phyloP scores from a whole-genome alignment of 2,797 vertebrate genomes.

The Pangasius macronema region DNA sequence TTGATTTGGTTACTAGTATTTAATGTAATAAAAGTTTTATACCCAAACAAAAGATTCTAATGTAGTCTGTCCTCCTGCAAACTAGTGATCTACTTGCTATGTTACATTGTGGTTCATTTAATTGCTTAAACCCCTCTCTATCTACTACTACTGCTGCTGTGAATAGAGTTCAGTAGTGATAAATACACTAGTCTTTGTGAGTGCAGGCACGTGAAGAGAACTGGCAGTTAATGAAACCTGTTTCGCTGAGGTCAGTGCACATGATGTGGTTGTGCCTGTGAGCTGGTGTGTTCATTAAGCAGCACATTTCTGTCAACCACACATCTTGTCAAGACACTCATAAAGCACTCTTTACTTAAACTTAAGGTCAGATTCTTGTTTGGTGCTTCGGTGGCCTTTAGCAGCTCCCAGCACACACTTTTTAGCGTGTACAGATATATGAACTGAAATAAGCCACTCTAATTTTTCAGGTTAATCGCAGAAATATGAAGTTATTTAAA shows the following conservation, averaged over 20 bases:
- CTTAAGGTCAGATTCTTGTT: neutral
- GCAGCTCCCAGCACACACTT: neutral
- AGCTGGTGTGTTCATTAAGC: neutral
- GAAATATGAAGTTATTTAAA: neutral
- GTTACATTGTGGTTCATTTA: neutral
- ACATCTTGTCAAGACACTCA: neutral
- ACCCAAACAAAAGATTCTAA: neutral
- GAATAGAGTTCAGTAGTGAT: neutral
- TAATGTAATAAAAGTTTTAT: neutral
- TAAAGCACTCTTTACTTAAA: neutral
- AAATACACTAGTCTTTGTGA: neutral
- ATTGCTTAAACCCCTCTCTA: neutral
- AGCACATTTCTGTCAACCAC: neutral
- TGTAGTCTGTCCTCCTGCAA: neutral
- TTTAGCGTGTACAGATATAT: neutral
- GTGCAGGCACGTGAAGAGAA: neutral
- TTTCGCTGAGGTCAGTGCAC: slow-evolving; percentile 2
- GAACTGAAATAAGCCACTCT: neutral
- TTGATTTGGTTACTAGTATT: neutral
- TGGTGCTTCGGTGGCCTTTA: neutral
- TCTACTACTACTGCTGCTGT: neutral
- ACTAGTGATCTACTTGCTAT: neutral
- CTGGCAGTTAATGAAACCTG: neutral
- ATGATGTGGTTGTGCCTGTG: neutral
- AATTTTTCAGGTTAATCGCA: neutral